phyloP scores from a whole-genome alignment of 1,140 invertebrate species.

The Dryas iulia region DNA sequence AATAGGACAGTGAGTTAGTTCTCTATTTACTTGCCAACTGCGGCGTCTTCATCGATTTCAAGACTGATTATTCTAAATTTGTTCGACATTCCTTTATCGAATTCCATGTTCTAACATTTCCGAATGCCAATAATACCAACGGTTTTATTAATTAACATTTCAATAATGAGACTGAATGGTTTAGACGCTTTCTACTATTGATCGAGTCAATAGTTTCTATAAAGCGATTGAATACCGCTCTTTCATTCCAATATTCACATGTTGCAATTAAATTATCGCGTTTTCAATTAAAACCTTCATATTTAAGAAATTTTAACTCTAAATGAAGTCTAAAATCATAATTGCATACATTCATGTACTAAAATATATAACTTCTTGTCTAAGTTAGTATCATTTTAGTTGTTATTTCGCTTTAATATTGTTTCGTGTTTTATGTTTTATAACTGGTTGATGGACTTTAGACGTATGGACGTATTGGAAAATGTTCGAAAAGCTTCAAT shows the following conservation, averaged over 20 bases:
- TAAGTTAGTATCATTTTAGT: slow-evolving; percentile 72
- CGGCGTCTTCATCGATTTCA: slow-evolving; percentile 61
- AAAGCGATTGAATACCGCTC: slow-evolving; percentile 50
- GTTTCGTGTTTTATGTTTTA: not conserved
- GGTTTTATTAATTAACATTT: slow-evolving; percentile 34
- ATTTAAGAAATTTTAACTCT: not conserved
- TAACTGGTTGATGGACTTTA: not conserved
- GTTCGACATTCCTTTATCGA: slow-evolving; percentile 50
- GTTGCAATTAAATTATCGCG: slow-evolving; percentile 23
- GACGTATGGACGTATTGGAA: slow-evolving; percentile 9
- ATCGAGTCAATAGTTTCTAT: slow-evolving; percentile 60
- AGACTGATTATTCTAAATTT: slow-evolving; percentile 76
- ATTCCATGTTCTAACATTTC: slow-evolving; percentile 33
- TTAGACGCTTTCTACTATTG: slow-evolving; percentile 63
- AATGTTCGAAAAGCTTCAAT: not conserved
- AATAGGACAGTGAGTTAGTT: slow-evolving; percentile 50
- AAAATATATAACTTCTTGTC: slow-evolving; percentile 66
- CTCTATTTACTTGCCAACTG: slow-evolving; percentile 49
- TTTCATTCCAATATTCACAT: slow-evolving; percentile 38
- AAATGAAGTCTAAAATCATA: not conserved
- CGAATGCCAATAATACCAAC: slow-evolving; percentile 14
- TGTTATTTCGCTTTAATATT: slow-evolving; percentile 37
- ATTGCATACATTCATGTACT: slow-evolving; percentile 30
- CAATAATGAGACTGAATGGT: slow-evolving; percentile 53
- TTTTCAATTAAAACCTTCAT: slow-evolving; percentile 1